phyloP scores from a whole-genome alignment of 2,888 invertebrate genomes.

The Melikaiella ostensackeni region DNA sequence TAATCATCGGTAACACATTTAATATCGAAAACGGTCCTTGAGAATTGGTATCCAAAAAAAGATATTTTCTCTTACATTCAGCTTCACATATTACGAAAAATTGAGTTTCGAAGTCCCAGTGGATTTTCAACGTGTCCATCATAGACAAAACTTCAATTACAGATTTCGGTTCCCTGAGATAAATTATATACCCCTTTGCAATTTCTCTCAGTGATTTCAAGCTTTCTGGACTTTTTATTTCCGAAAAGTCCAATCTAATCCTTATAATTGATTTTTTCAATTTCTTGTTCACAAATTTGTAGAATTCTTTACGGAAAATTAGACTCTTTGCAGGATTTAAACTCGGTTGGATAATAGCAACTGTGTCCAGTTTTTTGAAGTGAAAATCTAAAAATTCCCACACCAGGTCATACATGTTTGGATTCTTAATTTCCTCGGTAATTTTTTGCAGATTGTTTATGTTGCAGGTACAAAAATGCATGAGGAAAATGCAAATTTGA shows the following conservation, averaged over 20 bases:
- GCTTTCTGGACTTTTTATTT: neutral
- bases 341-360: neutral
- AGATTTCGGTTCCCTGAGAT: neutral
- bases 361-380: neutral
- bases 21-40: neutral
- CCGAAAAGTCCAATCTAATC: neutral
- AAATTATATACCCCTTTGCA: neutral
- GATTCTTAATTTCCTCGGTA: neutral
- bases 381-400: slow-evolving; percentile 2
- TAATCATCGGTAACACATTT: neutral
- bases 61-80: neutral
- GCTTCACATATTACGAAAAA: slow-evolving; percentile 1
- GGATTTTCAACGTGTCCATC: neutral
- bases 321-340: neutral
- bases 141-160: neutral
- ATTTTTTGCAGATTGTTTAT: neutral
- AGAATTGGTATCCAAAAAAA: neutral
- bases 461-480: neutral
- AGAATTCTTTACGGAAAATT: neutral
- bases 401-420: neutral
- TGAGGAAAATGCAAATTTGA: neutral
- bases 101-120: neutral
- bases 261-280: neutral
- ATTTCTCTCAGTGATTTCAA: neutral
- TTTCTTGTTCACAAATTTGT: neutral